phyloP scores from a whole-genome alignment of 53 echinoderm and acorn worm genomes.

The Patiria pectinifera region DNA sequence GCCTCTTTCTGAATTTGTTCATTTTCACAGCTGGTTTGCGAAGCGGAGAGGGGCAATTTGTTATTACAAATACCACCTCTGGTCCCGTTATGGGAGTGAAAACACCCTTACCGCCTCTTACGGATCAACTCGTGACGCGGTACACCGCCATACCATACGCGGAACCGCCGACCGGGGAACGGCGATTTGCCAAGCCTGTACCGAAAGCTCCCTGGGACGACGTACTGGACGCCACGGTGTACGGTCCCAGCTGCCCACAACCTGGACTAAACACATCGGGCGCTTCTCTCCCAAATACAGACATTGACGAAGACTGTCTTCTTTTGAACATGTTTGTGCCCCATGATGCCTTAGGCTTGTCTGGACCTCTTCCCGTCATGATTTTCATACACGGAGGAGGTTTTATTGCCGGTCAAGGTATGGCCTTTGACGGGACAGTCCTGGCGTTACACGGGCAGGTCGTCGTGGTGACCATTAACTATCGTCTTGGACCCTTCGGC shows the following conservation, averaged over 20 bases:
- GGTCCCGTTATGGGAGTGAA: constrained; percentile 36
- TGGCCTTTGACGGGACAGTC: constrained; percentile 35
- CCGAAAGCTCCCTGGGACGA: constrained; percentile 57
- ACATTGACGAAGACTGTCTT: constrained; percentile 69
- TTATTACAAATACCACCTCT: constrained; percentile 18
- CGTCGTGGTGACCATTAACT: constrained; percentile 79
- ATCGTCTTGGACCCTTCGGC: constrained; percentile 71
- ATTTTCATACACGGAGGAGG: constrained; percentile 71
- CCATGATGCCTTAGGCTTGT: neutral
- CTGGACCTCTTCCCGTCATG: constrained; percentile 65
- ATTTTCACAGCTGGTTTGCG: neutral
- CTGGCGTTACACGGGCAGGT: constrained; percentile 63
- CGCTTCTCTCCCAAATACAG: neutral
- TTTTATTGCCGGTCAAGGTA: constrained; percentile 16
- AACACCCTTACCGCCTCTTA: neutral
- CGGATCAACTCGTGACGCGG: neutral
- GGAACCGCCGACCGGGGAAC: constrained; percentile 63
- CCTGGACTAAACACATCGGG: neutral
- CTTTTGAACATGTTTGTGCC: constrained; percentile 73
- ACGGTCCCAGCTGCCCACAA: constrained; percentile 64
- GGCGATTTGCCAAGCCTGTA: constrained; percentile 71
- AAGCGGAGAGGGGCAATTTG: neutral
- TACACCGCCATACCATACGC: constrained; percentile 66
- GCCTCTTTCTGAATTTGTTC: neutral
- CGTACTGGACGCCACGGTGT: constrained; percentile 22